A percentile compares a stretch with the other conserved stretches of the same genome.
phyloP scores from a whole-genome alignment of 2,113 vertebrate species.

The Sapayoa aenigma region DNA sequence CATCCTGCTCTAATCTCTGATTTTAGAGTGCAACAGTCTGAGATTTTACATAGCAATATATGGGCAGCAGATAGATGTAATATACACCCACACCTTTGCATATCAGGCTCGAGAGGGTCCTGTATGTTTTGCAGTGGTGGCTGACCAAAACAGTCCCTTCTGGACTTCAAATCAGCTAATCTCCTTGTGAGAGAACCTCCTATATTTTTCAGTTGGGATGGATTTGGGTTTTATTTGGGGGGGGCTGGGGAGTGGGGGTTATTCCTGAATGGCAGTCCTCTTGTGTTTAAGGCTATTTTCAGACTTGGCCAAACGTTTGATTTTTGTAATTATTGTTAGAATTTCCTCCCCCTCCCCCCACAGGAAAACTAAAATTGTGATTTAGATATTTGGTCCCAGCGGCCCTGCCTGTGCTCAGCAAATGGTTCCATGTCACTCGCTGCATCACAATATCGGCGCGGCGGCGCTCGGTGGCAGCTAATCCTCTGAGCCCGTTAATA shows the following conservation, averaged over 20 bases:
- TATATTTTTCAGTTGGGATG: neutral
- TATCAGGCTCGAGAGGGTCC: neutral
- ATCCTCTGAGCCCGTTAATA: constrained; percentile 89
- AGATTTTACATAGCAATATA: neutral
- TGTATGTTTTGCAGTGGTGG: neutral
- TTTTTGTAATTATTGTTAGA: constrained; percentile 68
- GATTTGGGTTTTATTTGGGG: neutral
- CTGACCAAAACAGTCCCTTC: neutral
- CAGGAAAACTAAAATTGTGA: constrained; percentile 76
- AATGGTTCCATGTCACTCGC: constrained; percentile 83
- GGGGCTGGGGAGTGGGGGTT: neutral
- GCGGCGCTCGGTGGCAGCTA: constrained; percentile 82
- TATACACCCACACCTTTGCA: neutral
- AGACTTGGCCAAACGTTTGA: constrained; percentile 57
- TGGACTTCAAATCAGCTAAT: neutral
- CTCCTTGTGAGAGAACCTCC: neutral
- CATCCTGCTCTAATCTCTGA: constrained; percentile 3
- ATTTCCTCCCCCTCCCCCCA: constrained; percentile 8
- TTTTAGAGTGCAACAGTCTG: neutral
- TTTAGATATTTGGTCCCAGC: constrained; percentile 79
- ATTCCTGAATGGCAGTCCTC: neutral
- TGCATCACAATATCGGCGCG: constrained; percentile 84
- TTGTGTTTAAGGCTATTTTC: constrained; percentile 54
- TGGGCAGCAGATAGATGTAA: neutral
- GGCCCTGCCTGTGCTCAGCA: constrained; percentile 73